These are phyloP conservation scores for Teinopalpus imperialis DNA, from an alignment of 2,888 invertebrate species.

Conservation along the genomic window DNA sequence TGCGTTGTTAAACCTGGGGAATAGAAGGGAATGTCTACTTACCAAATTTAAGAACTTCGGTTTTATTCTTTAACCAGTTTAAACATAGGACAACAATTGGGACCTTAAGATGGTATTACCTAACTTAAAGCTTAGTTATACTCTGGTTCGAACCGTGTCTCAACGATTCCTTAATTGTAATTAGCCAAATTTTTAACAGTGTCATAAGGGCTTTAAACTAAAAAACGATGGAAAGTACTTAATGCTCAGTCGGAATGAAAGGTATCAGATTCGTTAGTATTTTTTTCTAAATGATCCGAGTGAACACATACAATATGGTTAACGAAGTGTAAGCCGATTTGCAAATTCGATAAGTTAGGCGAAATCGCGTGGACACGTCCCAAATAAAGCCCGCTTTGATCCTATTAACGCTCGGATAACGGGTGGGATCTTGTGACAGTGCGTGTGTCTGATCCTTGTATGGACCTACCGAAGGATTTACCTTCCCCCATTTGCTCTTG, in stretches of 20 bases:
- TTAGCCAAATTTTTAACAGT: too few relatives aligned
- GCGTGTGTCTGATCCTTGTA: conserved; percentile 56
- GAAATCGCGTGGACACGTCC: conserved; percentile 76
- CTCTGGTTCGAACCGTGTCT: too few relatives aligned
- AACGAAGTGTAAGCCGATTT: conserved; percentile 79
- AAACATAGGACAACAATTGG: too few relatives aligned
- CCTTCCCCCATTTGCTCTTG: conserved; percentile 32
- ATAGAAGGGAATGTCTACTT: too few relatives aligned
- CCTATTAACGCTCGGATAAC: conserved; percentile 79
- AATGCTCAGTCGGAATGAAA: not conserved
- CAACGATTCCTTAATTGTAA: too few relatives aligned
- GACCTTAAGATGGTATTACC: too few relatives aligned
- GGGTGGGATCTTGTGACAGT: conserved; percentile 68
- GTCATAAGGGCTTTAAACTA: too few relatives aligned
- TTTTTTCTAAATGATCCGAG: conserved; percentile 29
- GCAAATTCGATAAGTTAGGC: conserved; percentile 79
- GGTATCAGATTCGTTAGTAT: conserved; percentile 8
- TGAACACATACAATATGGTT: conserved; percentile 47
- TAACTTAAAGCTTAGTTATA: too few relatives aligned
- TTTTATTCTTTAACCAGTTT: too few relatives aligned
- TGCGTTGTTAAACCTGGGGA: too few relatives aligned
- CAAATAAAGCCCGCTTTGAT: conserved; percentile 77
- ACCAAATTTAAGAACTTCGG: too few relatives aligned
- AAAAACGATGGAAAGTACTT: too few relatives aligned
- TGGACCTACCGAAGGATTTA: conserved; percentile 44